Conservation (phyloP, 2,888 invertebrate genomes). For the Odontomyia ornata region DNA sequence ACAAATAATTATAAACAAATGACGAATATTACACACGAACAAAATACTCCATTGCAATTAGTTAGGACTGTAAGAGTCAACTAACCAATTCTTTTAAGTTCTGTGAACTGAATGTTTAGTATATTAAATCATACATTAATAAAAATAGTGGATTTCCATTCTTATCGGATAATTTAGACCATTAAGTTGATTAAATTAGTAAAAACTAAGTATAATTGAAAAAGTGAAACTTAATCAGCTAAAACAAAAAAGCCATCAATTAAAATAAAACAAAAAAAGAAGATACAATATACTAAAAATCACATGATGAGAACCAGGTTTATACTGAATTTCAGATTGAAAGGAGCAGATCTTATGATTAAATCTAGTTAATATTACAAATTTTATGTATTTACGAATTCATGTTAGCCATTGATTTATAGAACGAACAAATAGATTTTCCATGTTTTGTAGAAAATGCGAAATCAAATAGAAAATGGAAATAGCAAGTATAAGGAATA, state of each 20-base stretch:
- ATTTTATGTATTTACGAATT: neutral
- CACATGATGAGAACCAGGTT: neutral
- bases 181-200: neutral
- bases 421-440: neutral
- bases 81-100: constrained; percentile 21
- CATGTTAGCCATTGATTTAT: neutral
- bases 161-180: neutral
- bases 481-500: too few species aligned
- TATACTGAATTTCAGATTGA: neutral
- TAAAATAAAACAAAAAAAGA: too few species aligned
- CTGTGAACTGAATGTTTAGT: constrained; percentile 14
- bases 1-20: too few species aligned
- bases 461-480: too few species aligned
- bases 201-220: neutral
- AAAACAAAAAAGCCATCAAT: too few species aligned
- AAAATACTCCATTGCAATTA: constrained; percentile 20
- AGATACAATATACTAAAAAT: too few species aligned
- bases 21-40: neutral
- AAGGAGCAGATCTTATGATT: constrained; percentile 7
- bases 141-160: neutral
- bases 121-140: neutral
- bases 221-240: neutral
- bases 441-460: neutral
- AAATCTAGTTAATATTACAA: constrained; percentile 5
- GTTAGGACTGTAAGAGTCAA: constrained; percentile 15